These are phyloP conservation scores for Ianthella basta DNA, from an alignment of 37 sponge, comb jelly and placozoan species.

Conservation along the genomic window DNA sequence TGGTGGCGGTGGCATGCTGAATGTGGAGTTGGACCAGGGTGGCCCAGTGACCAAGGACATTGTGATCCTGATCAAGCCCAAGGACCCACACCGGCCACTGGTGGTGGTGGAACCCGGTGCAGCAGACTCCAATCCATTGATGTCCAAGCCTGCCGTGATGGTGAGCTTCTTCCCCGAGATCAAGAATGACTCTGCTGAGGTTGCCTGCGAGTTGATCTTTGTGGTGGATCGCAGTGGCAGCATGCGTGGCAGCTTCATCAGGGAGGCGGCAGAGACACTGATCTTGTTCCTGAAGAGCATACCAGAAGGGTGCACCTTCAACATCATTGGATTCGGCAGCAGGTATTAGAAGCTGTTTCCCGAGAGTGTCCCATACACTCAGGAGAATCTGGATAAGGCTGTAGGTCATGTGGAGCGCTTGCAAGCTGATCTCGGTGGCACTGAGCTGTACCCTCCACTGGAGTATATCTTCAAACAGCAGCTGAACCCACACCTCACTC, in stretches of 20 bases:
- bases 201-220: conserved; percentile 72
- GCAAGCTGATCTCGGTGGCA: conserved; percentile 74
- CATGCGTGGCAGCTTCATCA: conserved; percentile 70
- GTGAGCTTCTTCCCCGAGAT: conserved; percentile 73
- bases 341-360: conserved; percentile 56
- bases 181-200: conserved; percentile 13
- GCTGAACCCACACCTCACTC: conserved; percentile 22
- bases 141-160: conserved; percentile 56
- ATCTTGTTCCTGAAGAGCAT: conserved; percentile 78
- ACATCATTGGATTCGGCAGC: conserved; percentile 77
- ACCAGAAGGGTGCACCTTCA: conserved; percentile 70
- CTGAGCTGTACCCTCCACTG: conserved; percentile 67
- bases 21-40: conserved; percentile 1
- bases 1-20: neutral
- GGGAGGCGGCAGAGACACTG: conserved; percentile 67
- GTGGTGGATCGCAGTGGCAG: conserved; percentile 81
- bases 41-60: conserved; percentile 46
- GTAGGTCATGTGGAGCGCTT: conserved; percentile 37
- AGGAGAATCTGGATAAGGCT: conserved; percentile 62
- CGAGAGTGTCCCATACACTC: conserved; percentile 58
- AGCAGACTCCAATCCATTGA: conserved; percentile 9
- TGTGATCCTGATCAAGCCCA: conserved; percentile 51
- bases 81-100: conserved; percentile 37
- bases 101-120: conserved; percentile 46
- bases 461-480: conserved; percentile 57